These are phyloP conservation scores for Dastarcus helophoroides DNA, from an alignment of 2,888 invertebrate species.

Conservation along the genomic window DNA sequence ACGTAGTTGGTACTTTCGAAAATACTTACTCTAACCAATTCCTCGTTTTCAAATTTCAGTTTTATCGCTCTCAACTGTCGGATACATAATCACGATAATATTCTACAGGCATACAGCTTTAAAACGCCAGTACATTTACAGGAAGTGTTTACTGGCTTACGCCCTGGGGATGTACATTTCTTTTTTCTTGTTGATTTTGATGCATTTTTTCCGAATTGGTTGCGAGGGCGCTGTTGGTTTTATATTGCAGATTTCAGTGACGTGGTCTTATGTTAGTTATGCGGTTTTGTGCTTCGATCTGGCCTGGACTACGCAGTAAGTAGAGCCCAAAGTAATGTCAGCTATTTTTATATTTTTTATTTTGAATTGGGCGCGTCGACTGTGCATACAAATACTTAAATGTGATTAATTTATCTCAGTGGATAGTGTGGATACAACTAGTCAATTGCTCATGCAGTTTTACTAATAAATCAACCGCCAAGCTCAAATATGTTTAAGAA, in stretches of 20 bases:
- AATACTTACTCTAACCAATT: background rate
- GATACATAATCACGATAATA: conserved; percentile 3
- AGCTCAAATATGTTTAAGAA: too few species aligned
- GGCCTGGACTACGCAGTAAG: conserved; percentile 8
- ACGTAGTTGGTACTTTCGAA: background rate
- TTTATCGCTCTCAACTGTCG: conserved; percentile 1
- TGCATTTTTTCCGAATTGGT: conserved; percentile 7
- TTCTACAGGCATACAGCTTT: conserved; percentile 7
- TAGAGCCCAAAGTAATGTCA: background rate
- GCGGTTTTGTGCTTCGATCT: conserved; percentile 9
- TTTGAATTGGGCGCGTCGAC: too few species aligned
- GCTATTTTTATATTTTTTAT: background rate
- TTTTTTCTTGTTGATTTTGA: conserved; percentile 5
- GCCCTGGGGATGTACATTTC: conserved; percentile 6
- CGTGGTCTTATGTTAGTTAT: conserved; percentile 4
- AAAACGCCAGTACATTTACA: conserved; percentile 3
- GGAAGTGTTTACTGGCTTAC: conserved; percentile 7
- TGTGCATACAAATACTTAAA: too few species aligned
- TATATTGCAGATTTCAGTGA: conserved; percentile 7
- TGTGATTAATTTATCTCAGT: too few species aligned
- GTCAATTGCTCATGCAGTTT: too few species aligned
- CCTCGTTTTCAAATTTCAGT: conserved; percentile 6
- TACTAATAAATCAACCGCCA: too few species aligned
- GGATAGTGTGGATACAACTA: too few species aligned
- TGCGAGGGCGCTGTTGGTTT: conserved; percentile 8